Evolutionary conservation across 1,140 invertebrate species (phyloP).

Genomic region (Sarcophaga peregrina): DNA sequence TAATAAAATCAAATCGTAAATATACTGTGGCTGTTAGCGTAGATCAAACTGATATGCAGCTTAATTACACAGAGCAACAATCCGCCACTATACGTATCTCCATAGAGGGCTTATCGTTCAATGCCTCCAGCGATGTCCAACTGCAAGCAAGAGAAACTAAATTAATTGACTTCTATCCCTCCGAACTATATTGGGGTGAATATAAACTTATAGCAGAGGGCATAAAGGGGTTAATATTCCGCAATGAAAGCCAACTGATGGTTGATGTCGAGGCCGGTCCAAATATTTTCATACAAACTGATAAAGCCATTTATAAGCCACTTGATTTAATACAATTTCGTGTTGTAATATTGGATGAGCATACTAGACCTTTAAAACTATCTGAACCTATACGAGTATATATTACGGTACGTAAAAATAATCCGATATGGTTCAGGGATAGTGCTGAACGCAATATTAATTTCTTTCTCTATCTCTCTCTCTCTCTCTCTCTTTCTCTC

Average conservation of each 20-base stretch:
- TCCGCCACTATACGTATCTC: constrained; percentile 46
- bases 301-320: constrained; percentile 94
- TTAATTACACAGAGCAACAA: constrained; percentile 42
- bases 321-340: constrained; percentile 86
- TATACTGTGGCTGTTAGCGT: neutral
- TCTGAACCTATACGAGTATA: constrained; percentile 51
- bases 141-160: neutral
- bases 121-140: neutral
- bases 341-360: constrained; percentile 81
- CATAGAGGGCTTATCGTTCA: neutral
- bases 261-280: constrained; percentile 85
- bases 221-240: constrained; percentile 78
- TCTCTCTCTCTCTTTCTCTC: neutral
- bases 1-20: neutral
- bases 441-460: neutral
- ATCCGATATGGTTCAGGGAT: constrained; percentile 46
- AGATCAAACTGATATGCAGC: neutral
- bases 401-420: constrained; percentile 46
- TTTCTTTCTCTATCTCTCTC: too few species aligned
- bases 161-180: neutral
- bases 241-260: constrained; percentile 77
- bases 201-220: constrained; percentile 82
- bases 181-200: constrained; percentile 50
- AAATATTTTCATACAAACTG: constrained; percentile 93
- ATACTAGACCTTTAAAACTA: constrained; percentile 74